Base-by-base conservation (phyloP, 2,113 vertebrate species). In the Marmota monax region DNA sequence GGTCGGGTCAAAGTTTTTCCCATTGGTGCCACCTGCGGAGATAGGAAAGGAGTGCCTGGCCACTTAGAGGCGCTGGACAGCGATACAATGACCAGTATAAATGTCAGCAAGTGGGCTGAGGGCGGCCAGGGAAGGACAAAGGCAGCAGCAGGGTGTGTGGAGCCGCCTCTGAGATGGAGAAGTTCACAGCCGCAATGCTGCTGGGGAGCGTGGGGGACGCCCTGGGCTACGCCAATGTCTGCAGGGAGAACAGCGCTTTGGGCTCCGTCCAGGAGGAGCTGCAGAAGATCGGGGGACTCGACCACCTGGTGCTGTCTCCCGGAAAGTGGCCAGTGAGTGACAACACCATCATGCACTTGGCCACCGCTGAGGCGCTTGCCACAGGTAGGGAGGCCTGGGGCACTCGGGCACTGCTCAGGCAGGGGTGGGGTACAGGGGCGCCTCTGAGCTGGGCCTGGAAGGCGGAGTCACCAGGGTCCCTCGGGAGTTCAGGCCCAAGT, bases 241-340 rank as follows among this genome's bases (percentile, higher is more conserved):
- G 96, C 42, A 98, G 98, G 97, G 99, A 99, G 97, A 97, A 97
- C 95, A 99, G 99, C 91, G 97, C 96, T 27, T 98, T 98, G 4
- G 99, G 99, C 37, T 97, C 98, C 94, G 99, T 99, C 98, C 99
- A 99, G 96, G 98, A 99, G 96, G 99, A 99, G 93, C 98, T 99
- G 96, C 99, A 97, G 1, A 97, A 98, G 95, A 95, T 99, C 1
- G 99, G 99, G 63, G 99, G 99, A 63, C 98, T 99, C 3, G 99
- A 96, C 72, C 99, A 98, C 82, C 98, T 99, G 10, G 99, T 99
- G 94, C 98, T 99, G 20, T 99, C 99, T 9, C 97, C 98, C 0
- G 99, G 99, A 58, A 99, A 99, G 96, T 99, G 99, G 99, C 99
- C 99, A 2, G 98, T 99, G 92, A 99, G 99, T 84, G 99, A 99